A percentile compares a stretch with the other conserved stretches of the same genome.
Evolutionary conservation across 1,140 invertebrate species (phyloP).

Genomic region (Papilio aristodemus): DNA sequence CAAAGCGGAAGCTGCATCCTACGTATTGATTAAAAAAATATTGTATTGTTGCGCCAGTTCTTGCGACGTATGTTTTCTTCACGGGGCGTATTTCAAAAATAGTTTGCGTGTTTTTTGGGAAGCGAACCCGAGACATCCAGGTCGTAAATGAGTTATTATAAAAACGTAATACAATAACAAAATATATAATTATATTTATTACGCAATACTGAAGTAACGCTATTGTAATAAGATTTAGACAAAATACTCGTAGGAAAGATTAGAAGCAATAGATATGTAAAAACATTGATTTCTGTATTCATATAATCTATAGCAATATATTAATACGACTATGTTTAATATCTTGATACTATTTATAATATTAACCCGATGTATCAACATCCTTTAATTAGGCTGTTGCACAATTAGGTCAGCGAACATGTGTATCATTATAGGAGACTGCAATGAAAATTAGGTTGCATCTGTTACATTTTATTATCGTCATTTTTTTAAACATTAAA

Average conservation of each 20-base stretch:
- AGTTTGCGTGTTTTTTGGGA: too few relatives aligned
- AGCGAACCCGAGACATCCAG: too few relatives aligned
- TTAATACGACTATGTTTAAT: too few relatives aligned
- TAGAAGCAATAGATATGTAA: not conserved
- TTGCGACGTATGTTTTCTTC: too few relatives aligned
- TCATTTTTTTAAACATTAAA: slow-evolving; percentile 18
- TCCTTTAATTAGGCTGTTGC: slow-evolving; percentile 21
- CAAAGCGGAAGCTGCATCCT: not conserved
- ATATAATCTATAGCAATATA: not conserved
- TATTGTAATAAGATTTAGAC: not conserved
- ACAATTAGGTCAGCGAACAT: slow-evolving; percentile 10
- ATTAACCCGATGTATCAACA: not conserved
- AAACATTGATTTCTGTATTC: too few relatives aligned
- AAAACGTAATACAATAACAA: too few relatives aligned
- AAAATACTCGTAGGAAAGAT: not conserved
- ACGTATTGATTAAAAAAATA: not conserved
- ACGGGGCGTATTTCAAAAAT: too few relatives aligned
- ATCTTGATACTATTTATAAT: too few relatives aligned
- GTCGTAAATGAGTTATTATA: too few relatives aligned
- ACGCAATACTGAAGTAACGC: not conserved
- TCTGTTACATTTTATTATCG: slow-evolving; percentile 23
- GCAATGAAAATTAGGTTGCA: slow-evolving; percentile 20
- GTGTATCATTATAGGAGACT: not conserved
- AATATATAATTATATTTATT: not conserved
- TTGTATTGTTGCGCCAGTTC: too few relatives aligned